Percentiles rank a stretch among this genome's conserved stretches.
phyloP scores from a whole-genome alignment of 2,888 invertebrate species.

The Latrodectus elegans region DNA sequence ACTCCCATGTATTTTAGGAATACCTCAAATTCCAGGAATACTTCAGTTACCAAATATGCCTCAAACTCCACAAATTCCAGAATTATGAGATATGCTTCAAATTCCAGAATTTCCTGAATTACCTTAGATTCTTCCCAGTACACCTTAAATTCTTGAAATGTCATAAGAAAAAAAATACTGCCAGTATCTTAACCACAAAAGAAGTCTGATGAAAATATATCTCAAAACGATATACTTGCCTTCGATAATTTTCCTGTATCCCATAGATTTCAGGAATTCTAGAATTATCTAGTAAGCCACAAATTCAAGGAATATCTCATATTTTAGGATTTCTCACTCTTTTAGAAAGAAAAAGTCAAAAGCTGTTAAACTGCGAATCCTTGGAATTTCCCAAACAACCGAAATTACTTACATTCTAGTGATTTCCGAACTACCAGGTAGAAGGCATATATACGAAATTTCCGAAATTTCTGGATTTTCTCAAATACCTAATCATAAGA shows the following conservation, averaged over 20 bases:
- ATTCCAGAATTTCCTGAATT: conserved; percentile 27
- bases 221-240: neutral
- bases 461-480: conserved; percentile 37
- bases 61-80: conserved; percentile 26
- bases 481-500: conserved; percentile 14
- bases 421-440: neutral
- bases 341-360: too few species aligned
- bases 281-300: conserved; percentile 44
- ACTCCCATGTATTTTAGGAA: conserved; percentile 4
- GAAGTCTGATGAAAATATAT: conserved; percentile 1
- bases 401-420: conserved; percentile 35
- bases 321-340: neutral
- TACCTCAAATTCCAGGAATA: conserved; percentile 25
- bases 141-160: conserved; percentile 32
- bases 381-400: conserved; percentile 19
- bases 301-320: conserved; percentile 19
- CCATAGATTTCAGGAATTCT: conserved; percentile 51
- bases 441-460: conserved; percentile 34
- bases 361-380: conserved; percentile 12
- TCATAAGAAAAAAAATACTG: conserved; percentile 10
- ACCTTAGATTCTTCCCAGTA: conserved; percentile 22
- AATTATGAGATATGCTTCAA: conserved; percentile 13
- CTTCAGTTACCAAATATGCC: conserved; percentile 18
- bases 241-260: conserved; percentile 41
- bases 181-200: conserved; percentile 10